A percentile compares a stretch with the other conserved stretches of the same genome.
phyloP scores from a whole-genome alignment of 2,797 vertebrate genomes.

The Rhinatrema bivittatum region DNA sequence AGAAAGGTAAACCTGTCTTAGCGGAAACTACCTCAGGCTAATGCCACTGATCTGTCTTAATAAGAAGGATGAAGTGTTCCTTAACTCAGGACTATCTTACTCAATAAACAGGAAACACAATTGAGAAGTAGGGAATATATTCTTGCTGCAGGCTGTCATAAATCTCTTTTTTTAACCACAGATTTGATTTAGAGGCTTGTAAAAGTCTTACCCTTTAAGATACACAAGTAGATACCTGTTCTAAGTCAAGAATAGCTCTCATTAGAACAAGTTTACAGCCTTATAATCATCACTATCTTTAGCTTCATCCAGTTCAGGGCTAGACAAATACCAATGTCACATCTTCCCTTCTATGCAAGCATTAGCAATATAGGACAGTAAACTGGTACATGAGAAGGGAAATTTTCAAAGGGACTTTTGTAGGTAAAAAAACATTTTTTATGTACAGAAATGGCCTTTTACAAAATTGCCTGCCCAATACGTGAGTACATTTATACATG shows the following conservation, averaged over 20 bases:
- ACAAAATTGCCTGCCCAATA: too few relatives aligned
- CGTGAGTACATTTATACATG: too few relatives aligned
- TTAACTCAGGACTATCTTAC: conserved; percentile 3
- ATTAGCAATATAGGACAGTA: conserved; percentile 6
- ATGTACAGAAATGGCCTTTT: too few relatives aligned
- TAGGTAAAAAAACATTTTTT: too few relatives aligned
- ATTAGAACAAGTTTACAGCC: conserved; percentile 26
- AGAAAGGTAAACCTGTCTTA: conserved; percentile 7
- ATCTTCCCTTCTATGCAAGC: conserved; percentile 9
- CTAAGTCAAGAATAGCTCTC: conserved; percentile 19
- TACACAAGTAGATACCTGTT: conserved; percentile 19
- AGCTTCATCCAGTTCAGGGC: conserved; percentile 4
- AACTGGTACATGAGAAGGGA: too few relatives aligned
- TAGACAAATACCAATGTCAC: conserved; percentile 9
- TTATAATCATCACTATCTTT: too few relatives aligned
- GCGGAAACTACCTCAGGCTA: conserved; percentile 1
- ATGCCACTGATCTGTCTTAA: conserved; percentile 17
- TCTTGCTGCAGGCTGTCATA: conserved; percentile 28
- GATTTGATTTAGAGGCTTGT: conserved; percentile 30
- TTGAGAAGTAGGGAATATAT: conserved; percentile 21
- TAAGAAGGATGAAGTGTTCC: conserved; percentile 17
- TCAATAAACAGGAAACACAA: conserved; percentile 28
- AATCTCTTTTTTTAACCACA: conserved; percentile 17
- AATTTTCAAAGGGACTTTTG: too few relatives aligned
- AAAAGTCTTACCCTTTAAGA: conserved; percentile 22